Evolutionary conservation across 2,888 invertebrate species (phyloP), one percentile per base, ranked within the genome.

Genomic region (Patella ulyssiponensis): DNA sequence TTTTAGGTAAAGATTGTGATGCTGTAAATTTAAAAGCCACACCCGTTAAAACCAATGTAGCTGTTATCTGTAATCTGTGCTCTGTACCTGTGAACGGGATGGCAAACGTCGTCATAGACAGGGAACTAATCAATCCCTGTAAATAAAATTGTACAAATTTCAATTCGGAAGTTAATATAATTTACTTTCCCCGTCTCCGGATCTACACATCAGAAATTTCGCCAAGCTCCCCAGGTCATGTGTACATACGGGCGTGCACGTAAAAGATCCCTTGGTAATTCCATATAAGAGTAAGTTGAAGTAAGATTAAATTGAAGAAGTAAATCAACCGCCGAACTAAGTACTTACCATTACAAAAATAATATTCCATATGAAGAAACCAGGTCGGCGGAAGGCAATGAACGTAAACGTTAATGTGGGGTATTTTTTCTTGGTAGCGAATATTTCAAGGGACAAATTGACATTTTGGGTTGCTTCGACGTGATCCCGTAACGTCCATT

Each of bases 11-110:
- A 79, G 88, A 87, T 76, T 91, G 90, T 77, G 88, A 89, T 53
- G 90, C 88, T n/a, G 90, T 90, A 86, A 90, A 90, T 80, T 90
- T 90, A 85, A 91, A 91, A 20, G 91, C 88, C 53, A 91, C 90
- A 2, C 89, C 88, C 3, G 91, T 91, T 54, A 91, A 84, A 1
- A 90, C 84, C 7, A 91, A 84, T 11, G 89, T 90, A 82, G 90
- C 91, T 64, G 90, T 88, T 54, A 91, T 78, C 82, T 91, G 90
- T 1, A 91, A 86, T 27, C 91, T 82, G 81, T 88, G 89, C 82
- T 90, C 89, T 14, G 90, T 89, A 58, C 86, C 77, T 33, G 80
- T 81, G 2, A 83, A 85, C 73, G 86, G 85, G 15, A 91, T 90
- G 20, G 90, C 86, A 78, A 91, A 91, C n/a, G 91, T 91, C 7